Evolutionary conservation across 2,113 vertebrate genomes (phyloP).

Genomic region (Nycticryphes semicollaris): DNA sequence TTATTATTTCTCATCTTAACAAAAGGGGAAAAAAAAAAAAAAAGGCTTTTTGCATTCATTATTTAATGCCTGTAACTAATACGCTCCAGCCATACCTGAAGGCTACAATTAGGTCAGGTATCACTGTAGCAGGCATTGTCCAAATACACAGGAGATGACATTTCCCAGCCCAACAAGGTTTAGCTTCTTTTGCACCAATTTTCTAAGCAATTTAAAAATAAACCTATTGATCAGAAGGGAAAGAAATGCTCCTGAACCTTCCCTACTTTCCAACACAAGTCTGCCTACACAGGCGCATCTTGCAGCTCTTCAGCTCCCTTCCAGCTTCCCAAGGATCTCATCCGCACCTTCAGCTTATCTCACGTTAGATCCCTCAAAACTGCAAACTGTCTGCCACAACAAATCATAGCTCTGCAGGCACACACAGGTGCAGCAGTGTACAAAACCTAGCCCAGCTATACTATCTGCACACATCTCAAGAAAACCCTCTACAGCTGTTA

Average conservation of each 20-base stretch:
- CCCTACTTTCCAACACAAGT: background rate
- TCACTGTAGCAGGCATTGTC: background rate
- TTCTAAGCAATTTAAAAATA: constrained; percentile 20
- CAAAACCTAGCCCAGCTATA: background rate
- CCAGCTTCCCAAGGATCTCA: background rate
- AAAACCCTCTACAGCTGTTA: background rate
- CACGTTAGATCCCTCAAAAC: background rate
- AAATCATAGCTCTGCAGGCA: rapidly evolving
- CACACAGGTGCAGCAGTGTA: rapidly evolving
- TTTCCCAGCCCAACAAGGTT: background rate
- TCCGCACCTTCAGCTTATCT: background rate
- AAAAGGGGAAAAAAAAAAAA: background rate
- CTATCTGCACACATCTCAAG: rapidly evolving
- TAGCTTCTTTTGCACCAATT: background rate
- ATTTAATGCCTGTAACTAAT: background rate
- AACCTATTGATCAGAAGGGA: constrained; percentile 26
- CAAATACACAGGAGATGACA: background rate
- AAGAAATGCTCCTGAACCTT: background rate
- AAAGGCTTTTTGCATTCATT: background rate
- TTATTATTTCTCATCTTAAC: background rate
- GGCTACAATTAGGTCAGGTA: background rate
- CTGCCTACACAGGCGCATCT: rapidly evolving
- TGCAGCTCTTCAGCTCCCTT: background rate
- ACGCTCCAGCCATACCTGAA: rapidly evolving
- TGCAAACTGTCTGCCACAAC: background rate